Conservation (phyloP, 2,888 invertebrate genomes). For the Mantis religiosa region DNA sequence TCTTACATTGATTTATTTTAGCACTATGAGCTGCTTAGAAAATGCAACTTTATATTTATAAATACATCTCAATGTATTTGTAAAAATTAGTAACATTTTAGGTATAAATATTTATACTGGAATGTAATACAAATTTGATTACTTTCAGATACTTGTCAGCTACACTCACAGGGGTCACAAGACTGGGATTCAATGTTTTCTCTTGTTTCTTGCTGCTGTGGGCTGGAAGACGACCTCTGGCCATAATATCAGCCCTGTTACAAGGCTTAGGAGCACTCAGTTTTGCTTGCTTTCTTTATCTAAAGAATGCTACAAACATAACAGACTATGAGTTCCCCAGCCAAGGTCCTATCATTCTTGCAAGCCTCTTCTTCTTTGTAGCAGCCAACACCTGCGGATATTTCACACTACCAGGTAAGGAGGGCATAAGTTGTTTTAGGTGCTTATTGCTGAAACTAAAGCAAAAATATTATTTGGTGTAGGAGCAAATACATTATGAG, state of each 20-base stretch:
- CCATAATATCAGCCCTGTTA: constrained; percentile 62
- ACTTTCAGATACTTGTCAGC: constrained; percentile 55
- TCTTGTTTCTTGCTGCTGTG: constrained; percentile 62
- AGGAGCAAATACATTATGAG: too few relatives aligned
- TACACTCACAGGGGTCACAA: constrained; percentile 63
- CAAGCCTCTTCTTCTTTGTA: constrained; percentile 63
- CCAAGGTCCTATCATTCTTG: constrained; percentile 44
- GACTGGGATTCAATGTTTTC: constrained; percentile 60
- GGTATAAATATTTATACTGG: too few relatives aligned
- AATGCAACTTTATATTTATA: too few relatives aligned
- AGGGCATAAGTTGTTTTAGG: too few relatives aligned
- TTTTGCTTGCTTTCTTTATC: constrained; percentile 52
- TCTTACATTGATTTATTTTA: too few relatives aligned
- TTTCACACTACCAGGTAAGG: constrained; percentile 60
- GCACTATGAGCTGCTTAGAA: too few relatives aligned
- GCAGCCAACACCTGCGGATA: constrained; percentile 69
- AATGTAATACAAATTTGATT: constrained; percentile 32
- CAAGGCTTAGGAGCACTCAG: constrained; percentile 60
- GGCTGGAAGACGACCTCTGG: constrained; percentile 61
- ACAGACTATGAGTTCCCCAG: constrained; percentile 24
- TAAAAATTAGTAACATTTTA: too few relatives aligned
- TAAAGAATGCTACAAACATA: constrained; percentile 37
- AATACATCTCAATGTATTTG: too few relatives aligned
- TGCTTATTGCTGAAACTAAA: too few relatives aligned
- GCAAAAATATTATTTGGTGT: too few relatives aligned